Base-by-base conservation (phyloP, 2,113 vertebrate species). In the Albula glossodonta region DNA sequence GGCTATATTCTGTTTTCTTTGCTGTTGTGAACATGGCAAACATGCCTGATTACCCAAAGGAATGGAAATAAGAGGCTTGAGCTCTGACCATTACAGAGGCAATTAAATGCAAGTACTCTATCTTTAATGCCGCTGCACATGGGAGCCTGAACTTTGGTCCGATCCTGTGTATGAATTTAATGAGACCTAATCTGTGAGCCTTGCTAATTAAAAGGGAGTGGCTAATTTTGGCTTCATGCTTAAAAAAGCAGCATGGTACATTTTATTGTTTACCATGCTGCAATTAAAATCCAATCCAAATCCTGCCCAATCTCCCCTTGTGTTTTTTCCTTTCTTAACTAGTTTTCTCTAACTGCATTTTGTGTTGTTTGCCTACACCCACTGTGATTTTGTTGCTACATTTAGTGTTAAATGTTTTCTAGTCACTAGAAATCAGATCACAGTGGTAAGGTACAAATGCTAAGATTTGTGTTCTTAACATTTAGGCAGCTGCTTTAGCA, bases 61-160 rank as follows among this genome's bases (percentile, higher is more conserved):
- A 94, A 91, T 91, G 87, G 93, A 91, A 91, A 94, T 93, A 92
- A 92, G 89, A 90, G 90, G 88, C 91, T 93, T 89, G 92, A 93
- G 94, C 93, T 93, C 90, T 92, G 94, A 94, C 94, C 95, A 92
- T 95, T 96, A 95, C 93, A 94, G 94, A 95, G 94, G 93, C 94
- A 94, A 95, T 95, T 95, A 95, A 95, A 94, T 91, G 92, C 89
- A 92, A 93, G 93, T 88, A 88, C 85, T 91, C 93, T 93, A 93
- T 94, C 93, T 93, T 89, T 90, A 86, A 87, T 88, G 88, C 88
- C 78, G 83, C 88, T 86, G 91, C 90, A 93, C 93, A 89, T 90
- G 91, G 92, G 93, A 93, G 92, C 87, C 91, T 92, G 92, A 94
- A 94, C 93, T 93, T 84, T 88, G 91, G 92, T 92, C 93, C 93